phyloP scores from a whole-genome alignment of 1,140 invertebrate species.

The Dreissena polymorpha region DNA sequence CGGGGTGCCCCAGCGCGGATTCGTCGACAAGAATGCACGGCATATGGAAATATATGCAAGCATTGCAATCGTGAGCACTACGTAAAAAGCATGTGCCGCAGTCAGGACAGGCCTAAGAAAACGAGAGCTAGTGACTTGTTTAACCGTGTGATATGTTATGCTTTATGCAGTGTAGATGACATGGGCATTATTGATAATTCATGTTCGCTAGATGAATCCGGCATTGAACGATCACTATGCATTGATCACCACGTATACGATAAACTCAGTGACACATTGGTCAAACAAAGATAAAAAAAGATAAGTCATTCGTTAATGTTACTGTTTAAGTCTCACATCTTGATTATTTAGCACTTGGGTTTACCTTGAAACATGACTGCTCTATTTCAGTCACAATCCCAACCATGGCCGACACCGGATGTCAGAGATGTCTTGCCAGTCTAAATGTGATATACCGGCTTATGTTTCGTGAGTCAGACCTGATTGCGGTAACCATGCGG shows the following conservation, averaged over 20 bases:
- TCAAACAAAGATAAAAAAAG: constrained; percentile 19
- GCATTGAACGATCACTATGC: too few relatives aligned
- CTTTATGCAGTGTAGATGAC: constrained; percentile 18
- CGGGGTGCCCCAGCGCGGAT: background rate
- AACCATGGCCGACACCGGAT: constrained; percentile 49
- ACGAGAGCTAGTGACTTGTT: background rate
- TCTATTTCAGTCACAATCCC: background rate
- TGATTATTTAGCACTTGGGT: constrained; percentile 26
- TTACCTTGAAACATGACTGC: background rate
- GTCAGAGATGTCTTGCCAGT: constrained; percentile 19
- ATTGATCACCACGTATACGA: too few relatives aligned
- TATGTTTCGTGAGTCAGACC: constrained; percentile 25
- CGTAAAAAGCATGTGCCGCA: constrained; percentile 17
- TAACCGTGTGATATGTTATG: constrained; percentile 11
- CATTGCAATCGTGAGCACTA: constrained; percentile 12
- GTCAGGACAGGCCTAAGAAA: constrained; percentile 5
- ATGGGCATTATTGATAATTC: background rate
- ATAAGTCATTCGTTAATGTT: constrained; percentile 41
- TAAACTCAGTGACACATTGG: constrained; percentile 40
- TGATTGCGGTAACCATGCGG: constrained; percentile 50
- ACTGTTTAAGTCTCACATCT: background rate
- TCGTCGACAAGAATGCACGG: constrained; percentile 33
- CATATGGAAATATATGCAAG: constrained; percentile 29
- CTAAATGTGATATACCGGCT: constrained; percentile 6
- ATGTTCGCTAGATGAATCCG: too few relatives aligned